These are phyloP conservation scores for Acrobasis repandana DNA, from an alignment of 2,888 invertebrate genomes.

Conservation along the genomic window DNA sequence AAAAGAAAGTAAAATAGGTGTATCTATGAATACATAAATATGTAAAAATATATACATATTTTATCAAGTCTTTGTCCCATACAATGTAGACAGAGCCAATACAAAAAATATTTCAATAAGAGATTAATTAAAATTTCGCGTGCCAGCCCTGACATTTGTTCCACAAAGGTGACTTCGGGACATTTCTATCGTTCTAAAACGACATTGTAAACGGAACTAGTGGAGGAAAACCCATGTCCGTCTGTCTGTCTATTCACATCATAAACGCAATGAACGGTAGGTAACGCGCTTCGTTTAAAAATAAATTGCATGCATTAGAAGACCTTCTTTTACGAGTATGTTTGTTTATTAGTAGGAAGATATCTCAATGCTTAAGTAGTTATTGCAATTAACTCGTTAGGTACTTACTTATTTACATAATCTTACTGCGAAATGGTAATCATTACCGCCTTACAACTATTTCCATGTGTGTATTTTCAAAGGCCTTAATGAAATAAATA, in stretches of 20 bases:
- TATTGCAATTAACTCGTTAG: not conserved
- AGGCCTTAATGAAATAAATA: too few relatives aligned
- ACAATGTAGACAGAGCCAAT: too few relatives aligned
- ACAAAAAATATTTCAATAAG: too few relatives aligned
- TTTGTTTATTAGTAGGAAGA: not conserved
- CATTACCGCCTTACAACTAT: too few relatives aligned
- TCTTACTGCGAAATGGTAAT: too few relatives aligned
- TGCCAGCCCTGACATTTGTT: not conserved
- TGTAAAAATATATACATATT: too few relatives aligned
- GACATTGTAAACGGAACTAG: conserved; percentile 7
- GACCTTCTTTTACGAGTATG: not conserved
- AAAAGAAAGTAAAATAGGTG: too few relatives aligned
- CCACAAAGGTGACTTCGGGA: not conserved
- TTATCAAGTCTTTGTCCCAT: too few relatives aligned
- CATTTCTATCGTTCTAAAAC: conserved; percentile 5
- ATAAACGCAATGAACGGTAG: not conserved
- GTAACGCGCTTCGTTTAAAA: not conserved
- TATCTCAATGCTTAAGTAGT: not conserved
- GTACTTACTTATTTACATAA: not conserved
- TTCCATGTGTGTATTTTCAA: too few relatives aligned
- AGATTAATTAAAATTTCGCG: not conserved
- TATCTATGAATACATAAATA: too few relatives aligned
- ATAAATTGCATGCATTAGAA: not conserved
- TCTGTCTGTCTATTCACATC: not conserved
- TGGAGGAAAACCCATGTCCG: conserved; percentile 9